Conservation (phyloP, 2,797 vertebrate species). For the Podarcis lilfordi region DNA sequence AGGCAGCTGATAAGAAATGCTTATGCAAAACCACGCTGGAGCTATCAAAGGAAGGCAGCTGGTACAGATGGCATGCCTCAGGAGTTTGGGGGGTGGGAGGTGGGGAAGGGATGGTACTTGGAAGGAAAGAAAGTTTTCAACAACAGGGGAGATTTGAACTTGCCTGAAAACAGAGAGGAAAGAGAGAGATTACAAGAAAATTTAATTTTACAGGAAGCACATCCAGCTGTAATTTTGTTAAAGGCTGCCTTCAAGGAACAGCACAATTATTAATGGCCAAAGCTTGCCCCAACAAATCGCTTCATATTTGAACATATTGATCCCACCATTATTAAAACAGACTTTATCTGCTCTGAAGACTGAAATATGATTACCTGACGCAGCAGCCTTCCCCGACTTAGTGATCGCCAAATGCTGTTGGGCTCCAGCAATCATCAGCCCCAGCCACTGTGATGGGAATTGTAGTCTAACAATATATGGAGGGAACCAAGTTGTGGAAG, state of each 20-base stretch:
- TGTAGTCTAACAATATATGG: background rate
- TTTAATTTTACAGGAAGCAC: slow-evolving; percentile 61
- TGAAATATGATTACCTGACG: background rate
- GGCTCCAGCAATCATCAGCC: no score
- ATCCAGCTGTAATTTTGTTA: slow-evolving; percentile 53
- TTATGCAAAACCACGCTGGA: background rate
- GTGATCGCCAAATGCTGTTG: background rate
- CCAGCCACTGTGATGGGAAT: background rate
- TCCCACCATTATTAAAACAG: slow-evolving; percentile 45
- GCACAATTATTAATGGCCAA: slow-evolving; percentile 49
- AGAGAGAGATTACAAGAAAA: slow-evolving; percentile 19
- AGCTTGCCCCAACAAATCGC: slow-evolving; percentile 28
- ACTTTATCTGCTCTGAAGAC: slow-evolving; percentile 23
- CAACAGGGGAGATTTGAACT: background rate
- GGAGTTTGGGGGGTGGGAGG: background rate
- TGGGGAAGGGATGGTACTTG: background rate
- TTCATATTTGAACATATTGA: slow-evolving; percentile 39
- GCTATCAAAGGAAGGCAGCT: background rate
- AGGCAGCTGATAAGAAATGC: background rate
- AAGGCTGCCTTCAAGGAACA: slow-evolving; percentile 53
- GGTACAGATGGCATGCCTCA: background rate
- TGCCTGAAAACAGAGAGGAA: background rate
- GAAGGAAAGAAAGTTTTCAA: background rate
- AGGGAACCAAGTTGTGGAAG: background rate
- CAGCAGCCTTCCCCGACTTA: background rate